A percentile compares a stretch with the other conserved stretches of the same genome.
phyloP scores from a whole-genome alignment of 1,140 invertebrate genomes.

The Sinella curviseta region DNA sequence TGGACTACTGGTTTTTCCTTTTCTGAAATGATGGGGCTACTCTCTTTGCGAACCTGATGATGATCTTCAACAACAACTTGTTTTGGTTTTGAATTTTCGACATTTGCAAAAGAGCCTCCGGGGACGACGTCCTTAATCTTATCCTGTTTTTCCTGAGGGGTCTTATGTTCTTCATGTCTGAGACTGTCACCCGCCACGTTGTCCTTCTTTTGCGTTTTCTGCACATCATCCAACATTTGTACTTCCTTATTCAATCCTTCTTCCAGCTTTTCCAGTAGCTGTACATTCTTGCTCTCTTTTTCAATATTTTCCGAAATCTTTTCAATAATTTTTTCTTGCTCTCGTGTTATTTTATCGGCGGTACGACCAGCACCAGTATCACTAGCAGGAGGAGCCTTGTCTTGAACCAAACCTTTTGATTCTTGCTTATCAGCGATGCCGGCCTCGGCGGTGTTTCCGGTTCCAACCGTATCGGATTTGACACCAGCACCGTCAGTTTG shows the following conservation, averaged over 20 bases:
- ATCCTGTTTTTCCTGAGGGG: too few relatives aligned
- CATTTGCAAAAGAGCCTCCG: too few relatives aligned
- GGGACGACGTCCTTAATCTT: too few relatives aligned
- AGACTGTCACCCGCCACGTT: too few relatives aligned
- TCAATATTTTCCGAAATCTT: slow-evolving; percentile 32
- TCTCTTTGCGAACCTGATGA: neutral
- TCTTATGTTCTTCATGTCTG: too few relatives aligned
- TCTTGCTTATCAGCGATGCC: neutral
- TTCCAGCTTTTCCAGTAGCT: slow-evolving; percentile 32
- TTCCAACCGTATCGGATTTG: neutral
- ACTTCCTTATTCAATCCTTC: slow-evolving; percentile 35
- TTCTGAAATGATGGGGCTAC: neutral
- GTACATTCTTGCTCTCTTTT: slow-evolving; percentile 30
- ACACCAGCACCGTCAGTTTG: neutral
- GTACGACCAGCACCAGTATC: neutral
- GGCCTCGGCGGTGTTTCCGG: neutral
- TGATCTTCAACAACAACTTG: neutral
- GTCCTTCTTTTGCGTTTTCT: too few relatives aligned
- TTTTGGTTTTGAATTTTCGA: too few relatives aligned
- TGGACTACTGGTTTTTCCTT: neutral
- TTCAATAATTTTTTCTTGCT: slow-evolving; percentile 35
- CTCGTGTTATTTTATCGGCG: neutral
- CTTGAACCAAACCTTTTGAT: too few relatives aligned
- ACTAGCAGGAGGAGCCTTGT: neutral
- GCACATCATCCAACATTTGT: neutral